These are phyloP conservation scores for Lycocorax pyrrhopterus DNA, from an alignment of 2,113 vertebrate species.

Conservation along the genomic window DNA sequence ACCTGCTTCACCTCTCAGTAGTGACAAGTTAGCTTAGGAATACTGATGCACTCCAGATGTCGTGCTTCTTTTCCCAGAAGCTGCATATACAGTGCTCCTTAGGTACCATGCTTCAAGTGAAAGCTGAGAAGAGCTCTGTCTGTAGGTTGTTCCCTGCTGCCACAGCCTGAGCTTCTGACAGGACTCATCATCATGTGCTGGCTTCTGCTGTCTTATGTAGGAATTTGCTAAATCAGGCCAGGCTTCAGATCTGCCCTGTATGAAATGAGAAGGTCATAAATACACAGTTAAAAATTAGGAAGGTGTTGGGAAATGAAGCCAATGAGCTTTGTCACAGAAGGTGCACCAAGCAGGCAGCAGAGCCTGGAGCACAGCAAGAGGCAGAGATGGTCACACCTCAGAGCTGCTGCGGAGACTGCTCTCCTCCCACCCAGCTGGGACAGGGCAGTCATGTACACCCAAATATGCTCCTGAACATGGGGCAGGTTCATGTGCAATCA, in stretches of 20 bases:
- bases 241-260: neutral
- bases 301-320: neutral
- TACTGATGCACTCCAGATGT: neutral
- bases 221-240: neutral
- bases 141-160: neutral
- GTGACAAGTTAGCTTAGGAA: neutral
- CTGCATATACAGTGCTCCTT: accelerated
- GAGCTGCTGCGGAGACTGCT: neutral
- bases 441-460: accelerated
- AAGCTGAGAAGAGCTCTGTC: neutral
- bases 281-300: neutral
- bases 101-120: neutral
- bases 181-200: neutral
- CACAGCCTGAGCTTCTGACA: neutral
- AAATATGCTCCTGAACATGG: accelerated
- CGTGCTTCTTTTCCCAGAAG: neutral
- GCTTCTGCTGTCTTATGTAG: neutral
- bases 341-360: neutral
- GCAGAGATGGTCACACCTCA: neutral
- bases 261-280: neutral
- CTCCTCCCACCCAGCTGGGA: neutral
- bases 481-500: neutral
- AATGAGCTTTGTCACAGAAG: neutral
- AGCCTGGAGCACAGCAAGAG: neutral
- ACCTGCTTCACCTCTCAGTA: neutral